A percentile compares a stretch with the other conserved stretches of the same genome.
These are phyloP conservation scores for Conomelus anceps DNA, from an alignment of 2,888 invertebrate species.

Conservation along the genomic window DNA sequence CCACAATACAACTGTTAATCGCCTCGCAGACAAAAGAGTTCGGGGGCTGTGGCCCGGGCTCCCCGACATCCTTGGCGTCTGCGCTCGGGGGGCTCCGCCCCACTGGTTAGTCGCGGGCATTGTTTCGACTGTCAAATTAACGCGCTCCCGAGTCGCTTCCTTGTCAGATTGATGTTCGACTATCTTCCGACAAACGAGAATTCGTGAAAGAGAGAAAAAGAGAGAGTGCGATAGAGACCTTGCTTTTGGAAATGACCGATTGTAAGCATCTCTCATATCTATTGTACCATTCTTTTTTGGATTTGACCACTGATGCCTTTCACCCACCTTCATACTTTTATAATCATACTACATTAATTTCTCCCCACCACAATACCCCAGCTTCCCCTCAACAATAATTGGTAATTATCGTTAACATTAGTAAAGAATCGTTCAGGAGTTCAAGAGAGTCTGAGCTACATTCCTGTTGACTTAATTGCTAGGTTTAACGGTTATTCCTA, in stretches of 20 bases:
- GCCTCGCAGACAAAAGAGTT: not conserved
- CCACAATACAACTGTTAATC: not conserved
- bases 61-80: too few relatives aligned
- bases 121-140: not conserved
- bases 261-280: not conserved
- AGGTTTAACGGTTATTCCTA: not conserved
- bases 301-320: too few relatives aligned
- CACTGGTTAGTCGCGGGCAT: not conserved
- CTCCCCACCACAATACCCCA: too few relatives aligned
- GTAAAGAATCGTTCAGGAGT: not conserved
- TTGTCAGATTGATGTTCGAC: not conserved
- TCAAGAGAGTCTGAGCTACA: not conserved
- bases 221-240: not conserved
- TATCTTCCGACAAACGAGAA: not conserved
- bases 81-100: not conserved
- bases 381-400: not conserved
- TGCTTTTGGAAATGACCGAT: not conserved
- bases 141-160: not conserved
- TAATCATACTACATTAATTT: not conserved
- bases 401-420: not conserved
- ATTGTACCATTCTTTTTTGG: not conserved
- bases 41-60: not conserved
- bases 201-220: not conserved
- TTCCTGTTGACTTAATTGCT: not conserved
- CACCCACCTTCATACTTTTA: not conserved